A percentile compares a stretch with the other conserved stretches of the same genome.
These are phyloP conservation scores for Ursus arctos DNA, from an alignment of 2,113 vertebrate genomes.

Conservation along the genomic window DNA sequence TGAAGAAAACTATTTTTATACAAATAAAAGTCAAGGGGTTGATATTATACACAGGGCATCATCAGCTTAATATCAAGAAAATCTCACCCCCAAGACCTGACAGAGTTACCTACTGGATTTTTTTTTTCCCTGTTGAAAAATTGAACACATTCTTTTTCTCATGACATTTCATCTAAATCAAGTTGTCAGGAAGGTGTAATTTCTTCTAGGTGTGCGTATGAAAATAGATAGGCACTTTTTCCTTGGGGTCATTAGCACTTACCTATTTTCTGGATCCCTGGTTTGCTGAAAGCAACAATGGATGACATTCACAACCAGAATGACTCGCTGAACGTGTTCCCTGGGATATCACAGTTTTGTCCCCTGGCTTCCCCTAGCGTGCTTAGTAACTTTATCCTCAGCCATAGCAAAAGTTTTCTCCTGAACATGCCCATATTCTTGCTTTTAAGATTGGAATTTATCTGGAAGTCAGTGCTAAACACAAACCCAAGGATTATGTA, in stretches of 20 bases:
- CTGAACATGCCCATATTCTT: background rate
- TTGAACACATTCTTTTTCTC: constrained; percentile 81
- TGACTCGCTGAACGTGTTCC: background rate
- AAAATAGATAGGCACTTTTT: constrained; percentile 83
- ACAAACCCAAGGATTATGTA: background rate
- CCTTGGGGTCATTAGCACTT: constrained; percentile 81
- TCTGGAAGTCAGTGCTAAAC: background rate
- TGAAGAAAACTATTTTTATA: constrained; percentile 64
- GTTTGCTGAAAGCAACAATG: constrained; percentile 81
- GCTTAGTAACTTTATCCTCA: background rate
- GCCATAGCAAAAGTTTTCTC: background rate
- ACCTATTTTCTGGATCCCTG: constrained; percentile 82
- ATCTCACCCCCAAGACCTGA: constrained; percentile 51
- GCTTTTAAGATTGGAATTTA: background rate
- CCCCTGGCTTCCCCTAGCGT: background rate
- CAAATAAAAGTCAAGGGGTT: constrained; percentile 42
- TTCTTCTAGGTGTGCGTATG: constrained; percentile 83
- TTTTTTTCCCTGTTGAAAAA: constrained; percentile 73
- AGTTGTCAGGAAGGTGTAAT: constrained; percentile 84
- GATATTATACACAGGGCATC: constrained; percentile 5
- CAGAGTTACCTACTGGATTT: constrained; percentile 57
- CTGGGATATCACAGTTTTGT: background rate
- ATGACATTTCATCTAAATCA: constrained; percentile 85
- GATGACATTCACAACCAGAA: constrained; percentile 64
- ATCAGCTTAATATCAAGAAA: constrained; percentile 66